Conservation (phyloP, 1,140 invertebrate genomes). For the Harpegnathos saltator region DNA sequence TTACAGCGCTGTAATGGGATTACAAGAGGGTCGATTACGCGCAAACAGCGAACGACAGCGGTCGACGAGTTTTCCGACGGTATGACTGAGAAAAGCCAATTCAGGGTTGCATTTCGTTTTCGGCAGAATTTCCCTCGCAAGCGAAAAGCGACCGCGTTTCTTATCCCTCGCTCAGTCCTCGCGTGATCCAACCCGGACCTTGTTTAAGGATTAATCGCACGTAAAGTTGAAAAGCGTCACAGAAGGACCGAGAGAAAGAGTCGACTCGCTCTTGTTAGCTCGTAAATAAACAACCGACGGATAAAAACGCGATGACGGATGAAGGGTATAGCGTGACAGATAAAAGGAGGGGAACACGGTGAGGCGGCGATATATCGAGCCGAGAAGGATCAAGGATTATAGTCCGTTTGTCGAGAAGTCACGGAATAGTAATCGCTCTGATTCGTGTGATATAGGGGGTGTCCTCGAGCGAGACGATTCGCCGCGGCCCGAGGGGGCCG, state of each 20-base stretch:
- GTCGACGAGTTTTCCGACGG: conserved; percentile 32
- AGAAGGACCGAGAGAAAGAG: background rate
- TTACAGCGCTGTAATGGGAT: conserved; percentile 45
- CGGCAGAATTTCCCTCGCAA: background rate
- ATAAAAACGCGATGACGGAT: background rate
- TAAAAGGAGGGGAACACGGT: background rate
- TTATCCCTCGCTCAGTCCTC: background rate
- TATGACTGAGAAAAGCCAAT: conserved; percentile 37
- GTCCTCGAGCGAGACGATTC: conserved; percentile 21
- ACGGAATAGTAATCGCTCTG: conserved; percentile 34
- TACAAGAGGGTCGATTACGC: conserved; percentile 57
- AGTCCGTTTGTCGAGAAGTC: conserved; percentile 36
- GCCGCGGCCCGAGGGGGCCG: background rate
- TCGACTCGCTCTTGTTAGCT: background rate
- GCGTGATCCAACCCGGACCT: no score
- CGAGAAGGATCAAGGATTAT: conserved; percentile 39
- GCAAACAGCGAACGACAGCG: conserved; percentile 24
- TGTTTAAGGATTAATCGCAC: background rate
- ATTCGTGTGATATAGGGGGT: background rate
- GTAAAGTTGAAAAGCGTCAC: background rate
- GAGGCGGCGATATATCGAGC: background rate
- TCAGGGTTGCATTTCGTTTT: background rate
- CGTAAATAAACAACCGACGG: background rate
- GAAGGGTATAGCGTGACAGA: background rate
- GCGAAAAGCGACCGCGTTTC: background rate